Evolutionary conservation across 2,888 invertebrate species (phyloP), one percentile per base, ranked within the genome.

Genomic region (Colletes collaris): DNA sequence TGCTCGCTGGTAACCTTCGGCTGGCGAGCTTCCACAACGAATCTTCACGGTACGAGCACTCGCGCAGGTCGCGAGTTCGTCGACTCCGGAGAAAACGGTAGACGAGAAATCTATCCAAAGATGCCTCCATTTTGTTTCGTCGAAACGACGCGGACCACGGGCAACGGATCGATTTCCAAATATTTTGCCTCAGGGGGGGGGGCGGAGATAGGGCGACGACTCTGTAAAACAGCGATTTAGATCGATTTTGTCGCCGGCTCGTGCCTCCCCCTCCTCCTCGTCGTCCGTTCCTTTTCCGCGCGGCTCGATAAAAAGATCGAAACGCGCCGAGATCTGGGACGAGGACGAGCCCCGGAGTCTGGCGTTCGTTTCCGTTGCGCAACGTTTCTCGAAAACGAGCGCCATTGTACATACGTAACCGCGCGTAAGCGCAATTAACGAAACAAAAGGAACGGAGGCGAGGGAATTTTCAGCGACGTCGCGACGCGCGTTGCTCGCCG

Each of bases 21-120:
- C 7, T 27, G 19, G 13, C 62, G 46, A 19, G 11, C 16, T 44
- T 16, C 62, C 3, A 8, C 44, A 46, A 58, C 16, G 49, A 16
- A 59, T 50, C 49, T 49, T 58, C 4, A 11, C 8, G 11, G 6
- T 16, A 50, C 59, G 10, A 37, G 5, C 7, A 10, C 63, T 76
- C 52, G 81, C 63, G 79, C 76, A 8, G 73, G 71, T 53, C 77
- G 74, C 82, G 71, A 60, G 55, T 16, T 37, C 60, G 11, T 44
- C n/a, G 52, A 56, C 56, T 11, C 4, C 44, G 44, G 10, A 8
- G 10, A 46, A 27, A 46, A 27, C 10, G 8, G 44, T 46, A 8
- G 44, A 46, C 44, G 44, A 3, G 5, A 16, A 46, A 55, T 63
- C 35, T 19, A n/a, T 44, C 46, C 16, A 6, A 46, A 35, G 53